Evolutionary conservation across 2,113 vertebrate species (phyloP).

Genomic region (Colinus virginianus): DNA sequence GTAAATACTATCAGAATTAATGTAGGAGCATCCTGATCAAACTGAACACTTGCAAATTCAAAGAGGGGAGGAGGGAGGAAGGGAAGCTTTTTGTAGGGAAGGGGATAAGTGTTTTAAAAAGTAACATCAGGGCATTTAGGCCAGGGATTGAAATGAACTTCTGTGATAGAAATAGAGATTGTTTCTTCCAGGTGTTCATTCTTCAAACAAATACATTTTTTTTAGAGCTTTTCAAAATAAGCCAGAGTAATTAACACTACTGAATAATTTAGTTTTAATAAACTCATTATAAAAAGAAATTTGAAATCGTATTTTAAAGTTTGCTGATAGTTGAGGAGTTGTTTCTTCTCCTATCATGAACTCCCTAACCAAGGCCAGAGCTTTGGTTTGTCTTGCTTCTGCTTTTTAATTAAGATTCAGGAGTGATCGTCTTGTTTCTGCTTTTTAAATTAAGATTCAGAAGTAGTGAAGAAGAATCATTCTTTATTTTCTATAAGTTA

Average conservation of each 20-base stretch:
- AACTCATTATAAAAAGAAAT: background rate
- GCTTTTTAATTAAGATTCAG: background rate
- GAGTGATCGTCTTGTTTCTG: background rate
- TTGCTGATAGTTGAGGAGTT: background rate
- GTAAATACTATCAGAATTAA: background rate
- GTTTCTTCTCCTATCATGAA: background rate
- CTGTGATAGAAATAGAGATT: background rate
- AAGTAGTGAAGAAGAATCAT: background rate
- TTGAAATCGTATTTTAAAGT: background rate
- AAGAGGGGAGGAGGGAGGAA: too few species aligned
- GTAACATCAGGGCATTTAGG: background rate
- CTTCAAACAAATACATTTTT: background rate
- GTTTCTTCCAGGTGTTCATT: background rate
- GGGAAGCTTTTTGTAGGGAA: too few species aligned
- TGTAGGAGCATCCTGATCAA: too few species aligned
- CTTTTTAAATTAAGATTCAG: background rate
- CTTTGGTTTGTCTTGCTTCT: background rate
- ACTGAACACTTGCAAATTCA: too few species aligned
- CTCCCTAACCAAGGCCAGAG: background rate
- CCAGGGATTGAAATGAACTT: background rate
- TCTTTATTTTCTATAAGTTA: background rate
- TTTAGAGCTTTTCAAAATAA: background rate
- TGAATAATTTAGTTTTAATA: too few species aligned
- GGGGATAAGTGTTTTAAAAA: background rate
- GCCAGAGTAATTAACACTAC: too few species aligned